Evolutionary conservation across 2,888 invertebrate genomes (phyloP), one percentile per base, ranked within the genome.

Genomic region (Ellobium chinense): DNA sequence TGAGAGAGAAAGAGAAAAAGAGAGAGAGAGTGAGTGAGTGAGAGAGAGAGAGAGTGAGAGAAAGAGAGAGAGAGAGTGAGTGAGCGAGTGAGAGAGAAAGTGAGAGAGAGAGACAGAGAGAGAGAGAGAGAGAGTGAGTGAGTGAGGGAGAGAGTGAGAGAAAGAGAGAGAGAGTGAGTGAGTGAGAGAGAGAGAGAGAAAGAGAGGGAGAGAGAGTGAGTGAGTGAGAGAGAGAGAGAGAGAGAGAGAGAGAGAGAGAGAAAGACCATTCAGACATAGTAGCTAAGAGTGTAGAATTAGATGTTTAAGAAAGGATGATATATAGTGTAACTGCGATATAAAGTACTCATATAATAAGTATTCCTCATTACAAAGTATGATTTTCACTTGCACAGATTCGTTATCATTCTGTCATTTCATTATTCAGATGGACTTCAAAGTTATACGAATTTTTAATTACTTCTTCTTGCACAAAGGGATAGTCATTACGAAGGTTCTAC

Each of bases 161-260:
- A 58, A 9, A n/a, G 58, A 24, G 18, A 58, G 58, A 58, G 12
- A 58, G 58, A 58, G 58, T 18, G 58, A n/a, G 68, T 36, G 68
- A 36, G 34, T 14, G 36, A 36, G 36, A 68, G 14, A 36, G 36
- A 68, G 14, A 36, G 36, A 68, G 36, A 68, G 36, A 68, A 21
- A 58, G 37, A 36, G 39, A 63, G 46, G 46, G 75, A 75, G 54
- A 65, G 56, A 65, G 65, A 75, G 75, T 65, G 65, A 65, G 65
- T 65, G 65, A 75, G 65, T 65, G 65, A 75, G 75, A 65, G 75
- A 70, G 70, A 70, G 70, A 70, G 68, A 70, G 70, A 70, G 54
- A 54, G 56, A 70, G 70, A 70, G 54, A 46, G 70, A 70, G 70
- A 70, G 70, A 54, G 56, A 70, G 29, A 54, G 54, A 70, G 56